phyloP scores from a whole-genome alignment of 2,888 invertebrate species.

The Ormyrus pomaceus region DNA sequence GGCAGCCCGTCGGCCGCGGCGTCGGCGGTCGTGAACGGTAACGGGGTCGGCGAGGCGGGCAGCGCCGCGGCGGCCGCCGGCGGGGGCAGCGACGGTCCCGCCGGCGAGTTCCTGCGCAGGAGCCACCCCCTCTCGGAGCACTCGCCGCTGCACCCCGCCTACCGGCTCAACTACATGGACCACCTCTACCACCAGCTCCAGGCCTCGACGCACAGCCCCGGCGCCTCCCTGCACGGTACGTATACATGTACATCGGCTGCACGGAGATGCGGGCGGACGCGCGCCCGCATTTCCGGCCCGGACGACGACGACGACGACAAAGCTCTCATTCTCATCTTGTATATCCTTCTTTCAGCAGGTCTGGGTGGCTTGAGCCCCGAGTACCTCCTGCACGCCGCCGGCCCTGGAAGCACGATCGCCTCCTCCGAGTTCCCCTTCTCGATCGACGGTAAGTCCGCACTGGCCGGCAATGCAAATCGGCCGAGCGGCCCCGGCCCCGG shows the following conservation, averaged over 20 bases:
- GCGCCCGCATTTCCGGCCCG: no score
- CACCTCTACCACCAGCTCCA: slow-evolving; percentile 86
- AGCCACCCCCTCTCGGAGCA: slow-evolving; percentile 81
- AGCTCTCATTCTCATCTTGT: no score
- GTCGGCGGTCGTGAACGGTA: slow-evolving; percentile 71
- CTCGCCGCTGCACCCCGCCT: slow-evolving; percentile 77
- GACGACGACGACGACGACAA: no score
- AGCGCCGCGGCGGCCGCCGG: slow-evolving; percentile 59
- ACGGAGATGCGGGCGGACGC: no score
- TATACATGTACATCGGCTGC: slow-evolving; percentile 2
- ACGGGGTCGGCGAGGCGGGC: slow-evolving; percentile 61
- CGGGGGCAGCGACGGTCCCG: slow-evolving; percentile 62
- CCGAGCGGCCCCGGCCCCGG: background rate
- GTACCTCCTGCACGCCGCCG: slow-evolving; percentile 73
- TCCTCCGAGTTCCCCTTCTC: slow-evolving; percentile 94
- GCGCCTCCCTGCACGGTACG: slow-evolving; percentile 84
- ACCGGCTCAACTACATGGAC: slow-evolving; percentile 88
- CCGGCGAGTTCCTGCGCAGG: slow-evolving; percentile 80
- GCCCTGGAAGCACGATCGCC: slow-evolving; percentile 84
- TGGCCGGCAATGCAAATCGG: slow-evolving; percentile 25
- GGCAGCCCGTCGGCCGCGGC: slow-evolving; percentile 61
- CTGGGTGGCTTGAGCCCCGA: slow-evolving; percentile 75
- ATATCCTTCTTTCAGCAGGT: slow-evolving; percentile 60
- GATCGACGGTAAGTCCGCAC: slow-evolving; percentile 86
- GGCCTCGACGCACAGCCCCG: slow-evolving; percentile 79